Conservation (phyloP, 2,113 vertebrate species). For the Corythornis madagascariensis region DNA sequence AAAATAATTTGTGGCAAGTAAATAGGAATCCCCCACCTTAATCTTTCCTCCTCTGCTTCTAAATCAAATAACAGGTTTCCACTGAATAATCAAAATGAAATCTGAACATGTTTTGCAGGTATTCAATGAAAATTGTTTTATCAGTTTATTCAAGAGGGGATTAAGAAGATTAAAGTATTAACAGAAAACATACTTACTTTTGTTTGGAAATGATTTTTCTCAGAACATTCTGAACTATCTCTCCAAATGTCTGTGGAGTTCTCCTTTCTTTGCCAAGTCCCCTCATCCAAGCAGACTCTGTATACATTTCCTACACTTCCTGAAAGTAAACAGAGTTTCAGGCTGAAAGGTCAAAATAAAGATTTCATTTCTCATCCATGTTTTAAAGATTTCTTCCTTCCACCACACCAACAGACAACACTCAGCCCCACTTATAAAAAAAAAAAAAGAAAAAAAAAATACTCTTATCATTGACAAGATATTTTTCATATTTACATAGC, state of each 20-base stretch:
- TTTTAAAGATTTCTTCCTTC: not conserved
- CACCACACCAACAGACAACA: not conserved
- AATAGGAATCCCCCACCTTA: not conserved
- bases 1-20: not conserved
- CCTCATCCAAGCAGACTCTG: slow-evolving; percentile 84
- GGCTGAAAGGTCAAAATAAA: slow-evolving; percentile 65
- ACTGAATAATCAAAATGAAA: not conserved
- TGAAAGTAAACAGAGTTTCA: slow-evolving; percentile 78
- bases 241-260: slow-evolving; percentile 88
- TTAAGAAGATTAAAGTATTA: slow-evolving; percentile 38
- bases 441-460: not conserved
- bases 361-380: not conserved
- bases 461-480: not conserved
- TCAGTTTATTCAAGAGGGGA: slow-evolving; percentile 3
- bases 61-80: slow-evolving; percentile 6
- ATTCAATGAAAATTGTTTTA: not conserved
- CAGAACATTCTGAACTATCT: slow-evolving; percentile 85
- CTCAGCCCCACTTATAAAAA: not conserved
- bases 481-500: slow-evolving; percentile 6
- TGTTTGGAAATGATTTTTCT: slow-evolving; percentile 73
- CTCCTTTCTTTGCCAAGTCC: slow-evolving; percentile 83
- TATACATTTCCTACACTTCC: slow-evolving; percentile 81
- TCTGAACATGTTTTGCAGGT: not conserved
- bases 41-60: not conserved
- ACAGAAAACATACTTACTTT: slow-evolving; percentile 78